These are phyloP conservation scores for Psix sp. DNA, from an alignment of 1,140 invertebrate species.

Conservation along the genomic window DNA sequence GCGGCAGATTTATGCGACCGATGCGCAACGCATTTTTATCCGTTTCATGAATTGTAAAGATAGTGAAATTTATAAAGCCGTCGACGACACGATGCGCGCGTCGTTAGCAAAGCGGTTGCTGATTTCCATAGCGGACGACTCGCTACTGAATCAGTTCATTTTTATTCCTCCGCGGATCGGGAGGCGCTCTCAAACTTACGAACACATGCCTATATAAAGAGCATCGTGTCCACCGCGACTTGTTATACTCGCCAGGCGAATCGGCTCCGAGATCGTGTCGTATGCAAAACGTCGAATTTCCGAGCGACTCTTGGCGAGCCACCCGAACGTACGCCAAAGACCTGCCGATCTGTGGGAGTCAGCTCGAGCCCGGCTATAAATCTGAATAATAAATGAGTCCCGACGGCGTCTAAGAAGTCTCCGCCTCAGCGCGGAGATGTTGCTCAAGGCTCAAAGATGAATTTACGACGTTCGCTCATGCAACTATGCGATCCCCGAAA, in stretches of 20 bases:
- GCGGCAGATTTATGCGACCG: conserved; percentile 28
- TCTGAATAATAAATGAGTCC: conserved; percentile 78
- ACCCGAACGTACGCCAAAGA: conserved; percentile 67
- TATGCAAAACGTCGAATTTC: conserved; percentile 78
- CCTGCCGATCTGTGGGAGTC: conserved; percentile 77
- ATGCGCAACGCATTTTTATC: conserved; percentile 40
- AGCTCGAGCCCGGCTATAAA: conserved; percentile 75
- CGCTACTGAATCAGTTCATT: conserved; percentile 52
- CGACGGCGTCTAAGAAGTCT: conserved; percentile 77
- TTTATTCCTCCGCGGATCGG: conserved; percentile 56
- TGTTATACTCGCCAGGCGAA: conserved; percentile 71
- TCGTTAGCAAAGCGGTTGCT: conserved; percentile 46
- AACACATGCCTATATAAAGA: conserved; percentile 65
- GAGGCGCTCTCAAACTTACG: conserved; percentile 52
- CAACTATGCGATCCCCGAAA: conserved; percentile 53
- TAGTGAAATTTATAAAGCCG: conserved; percentile 51
- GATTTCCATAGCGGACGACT: conserved; percentile 56
- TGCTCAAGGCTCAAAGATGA: conserved; percentile 58
- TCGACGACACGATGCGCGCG: conserved; percentile 29
- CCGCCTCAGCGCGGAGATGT: conserved; percentile 65
- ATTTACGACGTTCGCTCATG: conserved; percentile 57
- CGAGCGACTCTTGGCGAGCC: conserved; percentile 50
- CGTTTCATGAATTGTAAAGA: conserved; percentile 50
- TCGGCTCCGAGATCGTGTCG: conserved; percentile 75
- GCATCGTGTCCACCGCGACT: conserved; percentile 64